Conservation (phyloP, 1,140 invertebrate genomes). For the Meloidogyne floridensis region DNA sequence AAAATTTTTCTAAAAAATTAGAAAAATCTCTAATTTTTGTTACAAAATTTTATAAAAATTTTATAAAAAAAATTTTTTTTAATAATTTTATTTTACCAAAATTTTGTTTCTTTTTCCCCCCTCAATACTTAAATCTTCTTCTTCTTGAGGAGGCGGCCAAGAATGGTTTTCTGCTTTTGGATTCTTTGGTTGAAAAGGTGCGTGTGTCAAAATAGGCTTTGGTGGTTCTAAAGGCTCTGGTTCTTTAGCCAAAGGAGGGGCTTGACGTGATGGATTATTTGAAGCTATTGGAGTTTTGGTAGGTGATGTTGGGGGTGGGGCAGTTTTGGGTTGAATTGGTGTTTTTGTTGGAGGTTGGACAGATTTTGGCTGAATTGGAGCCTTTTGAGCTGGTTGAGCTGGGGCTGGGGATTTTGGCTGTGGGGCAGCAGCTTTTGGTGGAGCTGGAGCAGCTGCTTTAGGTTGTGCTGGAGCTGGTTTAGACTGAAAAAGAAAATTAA, state of each 20-base stretch:
- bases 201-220: neutral
- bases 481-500: too few species aligned
- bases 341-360: neutral
- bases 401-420: neutral
- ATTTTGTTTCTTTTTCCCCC: constrained; percentile 2
- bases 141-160: neutral
- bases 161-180: constrained; percentile 12
- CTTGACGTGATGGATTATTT: constrained; percentile 3
- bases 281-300: neutral
- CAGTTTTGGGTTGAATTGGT: neutral
- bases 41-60: too few species aligned
- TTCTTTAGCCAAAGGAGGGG: neutral
- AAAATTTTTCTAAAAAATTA: too few species aligned
- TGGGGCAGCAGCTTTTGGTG: neutral
- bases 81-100: neutral
- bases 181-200: constrained; percentile 1
- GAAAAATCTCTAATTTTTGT: too few species aligned
- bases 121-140: neutral
- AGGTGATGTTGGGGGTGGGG: neutral
- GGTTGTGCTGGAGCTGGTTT: too few species aligned
- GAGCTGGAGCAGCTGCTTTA: too few species aligned
- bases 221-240: constrained; percentile 4
- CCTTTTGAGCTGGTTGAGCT: neutral
- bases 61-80: neutral
- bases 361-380: neutral